Percentiles rank a stretch among this genome's conserved stretches.
Conservation (phyloP, 2,888 invertebrate genomes). For the Chrysina gloriosa region DNA sequence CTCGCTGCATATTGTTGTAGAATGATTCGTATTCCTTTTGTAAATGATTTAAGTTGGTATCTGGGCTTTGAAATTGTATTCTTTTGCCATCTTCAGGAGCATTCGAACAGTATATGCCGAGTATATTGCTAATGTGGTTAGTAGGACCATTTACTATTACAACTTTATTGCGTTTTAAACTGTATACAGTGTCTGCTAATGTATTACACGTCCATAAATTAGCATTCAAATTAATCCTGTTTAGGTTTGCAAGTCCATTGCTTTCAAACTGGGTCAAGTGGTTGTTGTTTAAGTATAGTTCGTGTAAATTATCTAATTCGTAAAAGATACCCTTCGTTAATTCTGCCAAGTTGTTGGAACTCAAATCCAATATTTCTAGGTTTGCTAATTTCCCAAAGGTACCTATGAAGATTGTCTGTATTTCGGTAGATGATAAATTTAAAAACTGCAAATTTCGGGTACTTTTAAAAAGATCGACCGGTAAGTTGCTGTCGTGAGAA, state of each 20-base stretch:
- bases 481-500: background rate
- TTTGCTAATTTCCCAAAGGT: background rate
- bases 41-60: background rate
- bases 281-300: background rate
- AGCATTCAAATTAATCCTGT: background rate
- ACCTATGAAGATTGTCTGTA: background rate
- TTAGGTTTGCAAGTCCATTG: background rate
- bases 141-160: background rate
- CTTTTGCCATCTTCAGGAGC: background rate
- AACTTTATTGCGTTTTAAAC: background rate
- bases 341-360: background rate
- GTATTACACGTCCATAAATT: constrained; percentile 1
- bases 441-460: background rate
- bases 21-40: background rate
- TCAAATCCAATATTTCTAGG: background rate
- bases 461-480: background rate
- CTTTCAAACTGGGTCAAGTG: background rate
- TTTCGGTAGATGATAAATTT: background rate
- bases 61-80: background rate
- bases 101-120: background rate
- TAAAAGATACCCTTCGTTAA: constrained; percentile 1
- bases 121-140: background rate
- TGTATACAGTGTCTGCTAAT: background rate
- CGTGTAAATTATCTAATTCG: background rate
- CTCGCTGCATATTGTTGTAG: background rate